These are phyloP conservation scores for Paracentrotus lividus DNA, from an alignment of 53 echinoderm and acorn worm species.

Conservation along the genomic window DNA sequence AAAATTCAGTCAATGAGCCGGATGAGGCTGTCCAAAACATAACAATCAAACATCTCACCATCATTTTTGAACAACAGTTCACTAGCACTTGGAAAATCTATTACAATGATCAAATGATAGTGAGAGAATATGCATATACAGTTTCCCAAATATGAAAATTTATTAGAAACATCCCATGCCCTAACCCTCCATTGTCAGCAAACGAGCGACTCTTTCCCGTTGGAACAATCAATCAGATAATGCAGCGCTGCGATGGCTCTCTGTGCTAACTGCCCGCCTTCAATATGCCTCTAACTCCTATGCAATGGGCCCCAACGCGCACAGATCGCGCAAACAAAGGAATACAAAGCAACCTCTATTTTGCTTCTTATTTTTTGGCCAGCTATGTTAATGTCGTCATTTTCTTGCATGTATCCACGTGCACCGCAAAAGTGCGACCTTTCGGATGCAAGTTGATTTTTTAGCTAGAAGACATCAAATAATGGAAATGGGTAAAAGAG, in stretches of 20 bases:
- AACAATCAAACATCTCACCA: neutral
- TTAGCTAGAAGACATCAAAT: conserved; percentile 52
- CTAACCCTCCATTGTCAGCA: conserved; percentile 66
- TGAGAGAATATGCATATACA: conserved; percentile 27
- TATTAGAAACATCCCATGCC: conserved; percentile 72
- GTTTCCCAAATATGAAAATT: conserved; percentile 70
- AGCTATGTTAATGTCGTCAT: conserved; percentile 86
- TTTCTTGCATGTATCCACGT: conserved; percentile 71
- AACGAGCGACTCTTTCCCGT: conserved; percentile 70
- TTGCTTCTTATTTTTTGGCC: conserved; percentile 90
- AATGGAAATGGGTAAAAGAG: conserved; percentile 57
- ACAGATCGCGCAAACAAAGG: conserved; percentile 88
- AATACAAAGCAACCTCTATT: conserved; percentile 92
- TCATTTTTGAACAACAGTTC: neutral
- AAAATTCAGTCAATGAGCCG: conserved; percentile 29
- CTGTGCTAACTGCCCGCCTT: conserved; percentile 71
- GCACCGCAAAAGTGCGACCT: conserved; percentile 71
- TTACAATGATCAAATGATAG: conserved; percentile 16
- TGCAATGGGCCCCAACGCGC: conserved; percentile 75
- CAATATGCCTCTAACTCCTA: conserved; percentile 63
- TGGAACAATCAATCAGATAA: conserved; percentile 73
- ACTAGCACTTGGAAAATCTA: neutral
- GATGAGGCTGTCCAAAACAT: neutral
- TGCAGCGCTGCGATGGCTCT: conserved; percentile 64
- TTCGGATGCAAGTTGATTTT: conserved; percentile 62